phyloP scores from a whole-genome alignment of 1,140 invertebrate species.

The Nasonia giraulti region DNA sequence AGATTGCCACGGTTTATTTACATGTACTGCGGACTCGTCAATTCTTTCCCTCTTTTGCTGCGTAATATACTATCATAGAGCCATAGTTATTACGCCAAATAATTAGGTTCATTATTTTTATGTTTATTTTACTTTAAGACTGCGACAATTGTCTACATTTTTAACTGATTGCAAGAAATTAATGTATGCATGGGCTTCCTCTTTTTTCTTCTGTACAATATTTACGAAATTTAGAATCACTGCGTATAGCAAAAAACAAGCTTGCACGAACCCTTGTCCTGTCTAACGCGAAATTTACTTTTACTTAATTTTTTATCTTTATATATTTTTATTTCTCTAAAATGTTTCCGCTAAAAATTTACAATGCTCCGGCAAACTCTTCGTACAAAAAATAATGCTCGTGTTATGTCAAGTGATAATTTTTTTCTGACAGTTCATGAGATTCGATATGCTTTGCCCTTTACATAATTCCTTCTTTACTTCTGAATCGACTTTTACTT shows the following conservation, averaged over 20 bases:
- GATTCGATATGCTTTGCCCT: constrained; percentile 49
- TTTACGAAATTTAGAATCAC: constrained; percentile 36
- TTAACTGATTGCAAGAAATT: constrained; percentile 32
- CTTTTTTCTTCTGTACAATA: constrained; percentile 42
- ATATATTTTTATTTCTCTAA: constrained; percentile 18
- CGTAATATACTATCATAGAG: not conserved
- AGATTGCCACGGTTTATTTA: no score
- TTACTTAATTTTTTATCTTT: constrained; percentile 8
- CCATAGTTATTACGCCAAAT: not conserved
- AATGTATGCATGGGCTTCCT: constrained; percentile 46
- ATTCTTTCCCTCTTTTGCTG: no score
- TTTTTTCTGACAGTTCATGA: constrained; percentile 23
- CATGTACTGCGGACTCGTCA: no score
- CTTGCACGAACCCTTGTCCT: constrained; percentile 12
- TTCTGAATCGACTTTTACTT: no score
- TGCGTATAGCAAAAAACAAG: constrained; percentile 16
- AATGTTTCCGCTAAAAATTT: constrained; percentile 42
- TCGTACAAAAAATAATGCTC: constrained; percentile 51
- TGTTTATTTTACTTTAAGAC: constrained; percentile 1
- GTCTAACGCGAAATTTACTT: constrained; percentile 1
- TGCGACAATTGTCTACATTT: not conserved
- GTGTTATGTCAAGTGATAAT: constrained; percentile 35
- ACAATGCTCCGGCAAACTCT: constrained; percentile 37
- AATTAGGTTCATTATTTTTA: constrained; percentile 7
- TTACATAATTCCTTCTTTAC: constrained; percentile 14